Evolutionary conservation across 2,797 vertebrate species (phyloP).

Genomic region (Numenius phaeopus): DNA sequence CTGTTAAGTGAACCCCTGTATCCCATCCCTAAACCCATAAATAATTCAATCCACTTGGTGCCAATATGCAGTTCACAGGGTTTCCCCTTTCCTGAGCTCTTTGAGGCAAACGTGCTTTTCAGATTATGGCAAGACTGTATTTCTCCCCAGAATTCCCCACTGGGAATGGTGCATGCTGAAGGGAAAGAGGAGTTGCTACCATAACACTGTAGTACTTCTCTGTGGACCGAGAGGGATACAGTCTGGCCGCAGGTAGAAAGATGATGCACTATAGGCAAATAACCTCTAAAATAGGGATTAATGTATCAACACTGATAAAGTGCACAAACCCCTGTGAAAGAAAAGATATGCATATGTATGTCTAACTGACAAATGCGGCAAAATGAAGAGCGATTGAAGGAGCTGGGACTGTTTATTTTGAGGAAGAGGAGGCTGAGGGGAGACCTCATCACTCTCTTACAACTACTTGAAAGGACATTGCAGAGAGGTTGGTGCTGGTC

Average conservation of each 20-base stretch:
- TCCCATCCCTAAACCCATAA: neutral
- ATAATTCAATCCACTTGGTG: neutral
- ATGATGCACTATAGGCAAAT: neutral
- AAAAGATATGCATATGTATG: neutral
- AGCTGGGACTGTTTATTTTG: no score
- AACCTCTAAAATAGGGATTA: neutral
- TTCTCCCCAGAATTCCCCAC: neutral
- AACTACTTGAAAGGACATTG: no score
- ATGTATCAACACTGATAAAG: neutral
- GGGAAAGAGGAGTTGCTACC: neutral
- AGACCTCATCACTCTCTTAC: no score
- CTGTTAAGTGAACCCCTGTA: neutral
- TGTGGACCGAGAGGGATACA: accelerated
- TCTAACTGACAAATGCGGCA: neutral
- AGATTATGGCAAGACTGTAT: neutral
- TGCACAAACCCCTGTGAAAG: neutral
- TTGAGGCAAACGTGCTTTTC: neutral
- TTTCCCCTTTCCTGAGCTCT: neutral
- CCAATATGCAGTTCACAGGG: neutral
- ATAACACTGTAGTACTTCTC: neutral
- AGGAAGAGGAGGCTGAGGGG: no score
- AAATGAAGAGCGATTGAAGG: no score
- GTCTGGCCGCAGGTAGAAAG: neutral
- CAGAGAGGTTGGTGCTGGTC: no score
- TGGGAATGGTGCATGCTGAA: neutral